These are phyloP conservation scores for Stictocephala bisonia DNA, from an alignment of 2,888 invertebrate genomes.

Conservation along the genomic window DNA sequence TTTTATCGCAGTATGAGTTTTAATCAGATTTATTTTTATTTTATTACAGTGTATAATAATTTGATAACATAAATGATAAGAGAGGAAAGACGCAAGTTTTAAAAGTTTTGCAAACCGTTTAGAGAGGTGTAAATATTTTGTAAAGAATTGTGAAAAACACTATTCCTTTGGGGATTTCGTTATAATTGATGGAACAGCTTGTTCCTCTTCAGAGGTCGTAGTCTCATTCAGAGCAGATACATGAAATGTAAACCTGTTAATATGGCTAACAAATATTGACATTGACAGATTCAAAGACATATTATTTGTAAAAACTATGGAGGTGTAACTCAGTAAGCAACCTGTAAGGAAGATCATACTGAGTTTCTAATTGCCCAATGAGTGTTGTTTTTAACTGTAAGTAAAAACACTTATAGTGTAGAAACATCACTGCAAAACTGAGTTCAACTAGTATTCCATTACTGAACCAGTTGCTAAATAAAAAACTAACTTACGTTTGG, in stretches of 20 bases:
- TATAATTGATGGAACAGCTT: constrained; percentile 36
- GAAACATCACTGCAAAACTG: constrained; percentile 27
- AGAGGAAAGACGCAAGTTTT: constrained; percentile 7
- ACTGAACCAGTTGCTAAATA: constrained; percentile 10
- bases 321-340: too few species aligned
- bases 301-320: too few species aligned
- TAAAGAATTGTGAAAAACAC: constrained; percentile 30
- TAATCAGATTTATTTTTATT: constrained; percentile 32
- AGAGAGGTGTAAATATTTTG: constrained; percentile 29
- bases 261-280: too few species aligned
- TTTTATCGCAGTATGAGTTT: constrained; percentile 37
- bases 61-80: constrained; percentile 29
- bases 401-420: neutral
- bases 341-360: too few species aligned
- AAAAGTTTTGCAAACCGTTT: constrained; percentile 14
- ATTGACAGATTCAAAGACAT: too few species aligned
- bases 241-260: too few species aligned
- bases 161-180: neutral
- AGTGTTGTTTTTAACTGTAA: constrained; percentile 6
- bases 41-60: constrained; percentile 1
- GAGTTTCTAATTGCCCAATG: too few species aligned
- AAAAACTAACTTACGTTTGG: constrained; percentile 17
- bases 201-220: constrained; percentile 16
- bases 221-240: too few species aligned
- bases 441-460: constrained; percentile 20